Evolutionary conservation across 2,113 vertebrate species (phyloP).

Genomic region (Callopanchax toddi): DNA sequence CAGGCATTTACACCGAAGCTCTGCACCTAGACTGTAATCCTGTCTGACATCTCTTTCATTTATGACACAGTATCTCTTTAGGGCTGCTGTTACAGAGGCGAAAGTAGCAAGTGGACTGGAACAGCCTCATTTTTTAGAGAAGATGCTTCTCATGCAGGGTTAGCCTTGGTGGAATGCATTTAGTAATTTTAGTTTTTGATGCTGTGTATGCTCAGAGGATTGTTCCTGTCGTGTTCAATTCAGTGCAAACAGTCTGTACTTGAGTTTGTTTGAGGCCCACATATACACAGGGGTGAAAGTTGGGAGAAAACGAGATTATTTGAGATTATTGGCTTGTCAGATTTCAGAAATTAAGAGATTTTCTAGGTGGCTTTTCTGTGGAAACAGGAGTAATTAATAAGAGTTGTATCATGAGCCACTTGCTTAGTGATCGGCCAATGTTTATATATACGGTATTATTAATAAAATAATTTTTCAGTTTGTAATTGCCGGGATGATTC

Average conservation of each 20-base stretch:
- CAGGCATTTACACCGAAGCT: constrained; percentile 59
- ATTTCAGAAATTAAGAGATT: neutral
- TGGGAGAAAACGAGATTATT: neutral
- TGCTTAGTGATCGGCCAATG: too few relatives aligned
- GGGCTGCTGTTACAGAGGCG: constrained; percentile 20
- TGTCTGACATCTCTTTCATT: constrained; percentile 62
- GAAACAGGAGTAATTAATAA: too few relatives aligned
- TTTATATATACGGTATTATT: too few relatives aligned
- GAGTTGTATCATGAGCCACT: too few relatives aligned
- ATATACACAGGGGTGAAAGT: neutral
- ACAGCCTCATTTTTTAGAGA: constrained; percentile 19
- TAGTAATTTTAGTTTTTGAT: neutral
- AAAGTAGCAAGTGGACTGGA: constrained; percentile 44
- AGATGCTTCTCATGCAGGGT: constrained; percentile 1
- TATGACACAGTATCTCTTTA: constrained; percentile 56
- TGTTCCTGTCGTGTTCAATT: neutral
- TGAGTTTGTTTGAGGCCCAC: neutral
- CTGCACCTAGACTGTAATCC: constrained; percentile 51
- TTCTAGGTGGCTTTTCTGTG: neutral
- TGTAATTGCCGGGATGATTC: too few relatives aligned
- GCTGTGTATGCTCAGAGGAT: neutral
- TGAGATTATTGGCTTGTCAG: neutral
- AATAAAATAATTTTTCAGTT: too few relatives aligned
- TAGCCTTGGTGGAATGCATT: neutral
- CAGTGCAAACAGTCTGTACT: neutral